Conservation (phyloP, 2,797 vertebrate species). For the Euthynnus affinis region DNA sequence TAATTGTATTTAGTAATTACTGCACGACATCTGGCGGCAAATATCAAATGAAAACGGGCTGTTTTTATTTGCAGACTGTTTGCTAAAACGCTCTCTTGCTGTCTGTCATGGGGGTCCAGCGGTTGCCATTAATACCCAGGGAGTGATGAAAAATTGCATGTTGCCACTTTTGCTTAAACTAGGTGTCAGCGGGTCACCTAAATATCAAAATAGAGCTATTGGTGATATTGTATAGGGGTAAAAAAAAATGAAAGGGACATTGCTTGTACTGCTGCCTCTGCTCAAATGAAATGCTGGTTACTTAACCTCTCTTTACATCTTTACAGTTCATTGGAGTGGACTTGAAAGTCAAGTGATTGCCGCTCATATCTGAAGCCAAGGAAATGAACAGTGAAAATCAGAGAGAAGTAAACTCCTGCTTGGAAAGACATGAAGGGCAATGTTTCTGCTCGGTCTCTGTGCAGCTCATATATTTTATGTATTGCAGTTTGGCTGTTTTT, state of each 20-base stretch:
- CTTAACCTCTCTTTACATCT: slow-evolving; percentile 54
- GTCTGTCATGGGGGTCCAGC: slow-evolving; percentile 24
- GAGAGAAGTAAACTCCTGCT: slow-evolving; percentile 51
- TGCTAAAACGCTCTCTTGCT: slow-evolving; percentile 4
- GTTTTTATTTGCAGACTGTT: slow-evolving; percentile 50
- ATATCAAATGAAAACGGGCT: slow-evolving; percentile 56
- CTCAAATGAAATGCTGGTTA: slow-evolving; percentile 26
- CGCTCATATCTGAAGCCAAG: slow-evolving; percentile 47
- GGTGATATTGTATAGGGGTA: slow-evolving; percentile 17
- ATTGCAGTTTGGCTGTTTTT: slow-evolving; percentile 33
- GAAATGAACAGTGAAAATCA: slow-evolving; percentile 56
- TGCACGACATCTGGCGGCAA: slow-evolving; percentile 52
- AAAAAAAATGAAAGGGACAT: slow-evolving; percentile 17
- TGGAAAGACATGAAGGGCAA: slow-evolving; percentile 54
- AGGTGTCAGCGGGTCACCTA: slow-evolving; percentile 41
- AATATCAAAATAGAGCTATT: slow-evolving; percentile 42
- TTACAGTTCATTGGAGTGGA: slow-evolving; percentile 46
- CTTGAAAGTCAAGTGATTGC: slow-evolving; percentile 57
- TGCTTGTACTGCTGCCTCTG: not conserved
- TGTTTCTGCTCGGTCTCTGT: slow-evolving; percentile 26
- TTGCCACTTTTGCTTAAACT: slow-evolving; percentile 56
- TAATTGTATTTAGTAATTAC: slow-evolving; percentile 74
- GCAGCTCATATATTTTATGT: slow-evolving; percentile 49
- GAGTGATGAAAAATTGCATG: slow-evolving; percentile 54
- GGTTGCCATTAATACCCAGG: slow-evolving; percentile 33